Evolutionary conservation across 2,888 invertebrate species (phyloP).

Genomic region (Drosophila parthenogenetica): DNA sequence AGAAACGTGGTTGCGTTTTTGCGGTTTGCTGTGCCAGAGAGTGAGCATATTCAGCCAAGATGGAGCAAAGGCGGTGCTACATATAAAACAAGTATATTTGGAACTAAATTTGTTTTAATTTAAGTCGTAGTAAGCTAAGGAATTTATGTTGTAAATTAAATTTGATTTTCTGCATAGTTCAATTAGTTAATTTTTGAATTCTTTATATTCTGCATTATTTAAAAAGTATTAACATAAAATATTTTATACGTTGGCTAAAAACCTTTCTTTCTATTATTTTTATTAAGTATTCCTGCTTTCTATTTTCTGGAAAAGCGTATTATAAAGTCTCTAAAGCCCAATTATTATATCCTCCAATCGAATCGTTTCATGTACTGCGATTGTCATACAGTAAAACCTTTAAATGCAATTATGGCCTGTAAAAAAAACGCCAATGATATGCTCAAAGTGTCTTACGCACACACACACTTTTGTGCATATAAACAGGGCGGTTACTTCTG

Average conservation of each 20-base stretch:
- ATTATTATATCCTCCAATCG: background rate
- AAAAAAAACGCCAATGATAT: constrained; percentile 74
- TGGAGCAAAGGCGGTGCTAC: constrained; percentile 11
- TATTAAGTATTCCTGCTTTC: no score
- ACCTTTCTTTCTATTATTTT: no score
- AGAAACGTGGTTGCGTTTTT: constrained; percentile 76
- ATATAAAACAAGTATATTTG: background rate
- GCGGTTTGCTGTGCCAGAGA: constrained; percentile 27
- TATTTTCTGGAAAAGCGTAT: constrained; percentile 18
- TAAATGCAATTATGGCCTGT: constrained; percentile 74
- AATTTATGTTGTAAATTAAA: no score
- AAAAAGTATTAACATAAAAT: no score
- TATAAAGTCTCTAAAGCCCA: background rate
- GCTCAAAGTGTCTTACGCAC: constrained; percentile 65
- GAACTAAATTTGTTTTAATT: background rate
- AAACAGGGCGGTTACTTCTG: constrained; percentile 40
- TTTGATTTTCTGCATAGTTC: no score
- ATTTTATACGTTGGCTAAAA: no score
- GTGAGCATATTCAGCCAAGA: constrained; percentile 6
- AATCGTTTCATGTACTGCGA: constrained; percentile 13
- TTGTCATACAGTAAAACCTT: constrained; percentile 49
- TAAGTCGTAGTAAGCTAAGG: no score
- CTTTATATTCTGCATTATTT: no score
- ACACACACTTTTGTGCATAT: background rate
- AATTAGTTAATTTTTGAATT: no score